Evolutionary conservation across 2,797 vertebrate genomes (phyloP), one percentile per base, ranked within the genome.

Genomic region (Echeneis naucrates): DNA sequence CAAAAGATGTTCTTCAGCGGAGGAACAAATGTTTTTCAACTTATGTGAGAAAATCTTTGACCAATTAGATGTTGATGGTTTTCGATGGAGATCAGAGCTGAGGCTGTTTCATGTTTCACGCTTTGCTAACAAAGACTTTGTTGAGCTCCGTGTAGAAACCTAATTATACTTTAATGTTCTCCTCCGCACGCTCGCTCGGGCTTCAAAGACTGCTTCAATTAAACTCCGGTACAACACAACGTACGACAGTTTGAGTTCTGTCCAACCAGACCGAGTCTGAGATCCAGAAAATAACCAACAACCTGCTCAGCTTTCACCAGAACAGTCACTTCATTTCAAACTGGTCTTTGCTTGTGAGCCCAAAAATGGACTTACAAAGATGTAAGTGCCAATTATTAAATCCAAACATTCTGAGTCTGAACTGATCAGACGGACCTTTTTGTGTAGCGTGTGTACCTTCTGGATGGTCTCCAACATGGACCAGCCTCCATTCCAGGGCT

Each of bases 401-500:
- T n/a, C n/a, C n/a, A n/a, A n/a, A n/a, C n/a, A n/a, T n/a, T n/a
- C n/a, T n/a, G n/a, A n/a, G n/a, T n/a, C n/a, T n/a, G n/a, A n/a
- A n/a, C n/a, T n/a, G n/a, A n/a, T n/a, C n/a, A n/a, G n/a, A n/a
- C n/a, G n/a, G n/a, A n/a, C n/a, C n/a, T n/a, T n/a, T n/a, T n/a
- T n/a, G n/a, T n/a, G n/a, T n/a, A n/a, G 30, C 6, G 3, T 30
- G 3, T 27, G 38, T 76, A 99, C 98, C 96, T 99, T 99, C 86
- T 99, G 98, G 72, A 99, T 99, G 0, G 98, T 99, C 76, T 99
- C 98, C 50, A 99, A 85, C 98, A 99, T 99, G 58, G 98, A 99
- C 91, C 97, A 95, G 33, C 98, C 98, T 66, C 98, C 98, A 0
- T 99, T 99, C 98, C 98, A 99, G 0, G 98, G 98, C 79, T 99